Percentiles rank a stretch among this genome's conserved stretches.
These are phyloP conservation scores for Tachysurus fulvidraco DNA, from an alignment of 2,113 vertebrate genomes.

Conservation along the genomic window DNA sequence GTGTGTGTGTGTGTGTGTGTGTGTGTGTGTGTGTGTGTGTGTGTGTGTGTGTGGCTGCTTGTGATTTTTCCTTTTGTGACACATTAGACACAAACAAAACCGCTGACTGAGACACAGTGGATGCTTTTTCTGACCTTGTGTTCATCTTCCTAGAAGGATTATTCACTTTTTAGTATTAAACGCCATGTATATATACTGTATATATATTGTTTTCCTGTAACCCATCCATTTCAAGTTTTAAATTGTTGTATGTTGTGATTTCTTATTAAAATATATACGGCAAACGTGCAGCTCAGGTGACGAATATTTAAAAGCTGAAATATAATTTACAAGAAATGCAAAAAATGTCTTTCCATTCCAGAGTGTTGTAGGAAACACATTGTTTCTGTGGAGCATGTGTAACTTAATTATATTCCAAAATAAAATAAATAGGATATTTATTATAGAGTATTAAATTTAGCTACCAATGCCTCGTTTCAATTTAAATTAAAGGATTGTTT, in stretches of 20 bases:
- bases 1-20: conserved; percentile 3
- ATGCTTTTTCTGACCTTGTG: neutral
- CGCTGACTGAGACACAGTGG: neutral
- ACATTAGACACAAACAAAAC: neutral
- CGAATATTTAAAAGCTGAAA: neutral
- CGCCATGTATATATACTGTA: no score
- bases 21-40: conserved; percentile 4
- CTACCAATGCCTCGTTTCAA: neutral
- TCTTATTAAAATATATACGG: neutral
- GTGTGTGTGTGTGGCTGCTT: neutral
- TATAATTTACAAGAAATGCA: neutral
- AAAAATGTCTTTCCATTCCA: neutral
- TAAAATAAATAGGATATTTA: neutral
- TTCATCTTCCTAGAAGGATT: neutral
- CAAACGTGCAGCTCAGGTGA: neutral
- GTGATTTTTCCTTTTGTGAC: neutral
- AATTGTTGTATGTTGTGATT: neutral
- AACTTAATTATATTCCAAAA: no score
- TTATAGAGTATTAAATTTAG: neutral
- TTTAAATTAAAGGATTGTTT: neutral
- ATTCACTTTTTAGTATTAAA: no score
- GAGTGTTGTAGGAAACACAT: neutral
- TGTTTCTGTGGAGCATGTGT: neutral
- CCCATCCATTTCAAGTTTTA: no score
- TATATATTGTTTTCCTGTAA: neutral